phyloP scores from a whole-genome alignment of 1,140 invertebrate species.

The Drosophila willistoni region DNA sequence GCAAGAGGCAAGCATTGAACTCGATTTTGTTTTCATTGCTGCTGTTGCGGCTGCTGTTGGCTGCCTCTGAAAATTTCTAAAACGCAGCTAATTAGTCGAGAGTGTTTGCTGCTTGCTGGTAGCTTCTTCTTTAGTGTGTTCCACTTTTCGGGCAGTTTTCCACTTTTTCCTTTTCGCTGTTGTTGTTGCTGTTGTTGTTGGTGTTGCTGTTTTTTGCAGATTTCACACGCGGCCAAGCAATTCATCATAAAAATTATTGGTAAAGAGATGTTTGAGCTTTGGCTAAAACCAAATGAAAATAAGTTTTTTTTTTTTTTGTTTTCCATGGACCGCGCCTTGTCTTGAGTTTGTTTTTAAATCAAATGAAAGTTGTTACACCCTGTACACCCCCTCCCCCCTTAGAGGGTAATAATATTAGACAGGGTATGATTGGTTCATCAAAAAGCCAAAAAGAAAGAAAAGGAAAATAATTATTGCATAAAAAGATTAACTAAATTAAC shows the following conservation, averaged over 20 bases:
- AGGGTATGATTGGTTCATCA: background rate
- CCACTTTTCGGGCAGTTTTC: constrained; percentile 38
- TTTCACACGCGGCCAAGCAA: constrained; percentile 81
- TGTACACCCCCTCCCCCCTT: background rate
- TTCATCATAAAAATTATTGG: constrained; percentile 80
- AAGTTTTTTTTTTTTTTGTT: constrained; percentile 59
- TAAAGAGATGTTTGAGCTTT: constrained; percentile 48
- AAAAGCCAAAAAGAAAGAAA: background rate
- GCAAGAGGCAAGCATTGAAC: constrained; percentile 74
- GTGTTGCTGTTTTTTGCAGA: constrained; percentile 74
- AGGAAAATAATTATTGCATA: too few species aligned
- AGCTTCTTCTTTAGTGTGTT: constrained; percentile 38
- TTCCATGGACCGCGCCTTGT: constrained; percentile 69
- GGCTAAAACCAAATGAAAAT: constrained; percentile 75
- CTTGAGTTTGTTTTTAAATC: constrained; percentile 77
- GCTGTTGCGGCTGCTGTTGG: constrained; percentile 31
- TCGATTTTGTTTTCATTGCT: constrained; percentile 81
- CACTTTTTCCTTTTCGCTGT: constrained; percentile 59
- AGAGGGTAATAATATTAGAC: background rate
- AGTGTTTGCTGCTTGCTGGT: constrained; percentile 67
- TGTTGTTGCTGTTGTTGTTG: constrained; percentile 76
- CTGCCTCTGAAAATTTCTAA: constrained; percentile 63
- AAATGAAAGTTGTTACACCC: constrained; percentile 68
- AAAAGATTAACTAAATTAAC: too few species aligned
- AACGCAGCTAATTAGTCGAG: constrained; percentile 82